Evolutionary conservation across 2,888 invertebrate species (phyloP).

Genomic region (Pinctada fucata): DNA sequence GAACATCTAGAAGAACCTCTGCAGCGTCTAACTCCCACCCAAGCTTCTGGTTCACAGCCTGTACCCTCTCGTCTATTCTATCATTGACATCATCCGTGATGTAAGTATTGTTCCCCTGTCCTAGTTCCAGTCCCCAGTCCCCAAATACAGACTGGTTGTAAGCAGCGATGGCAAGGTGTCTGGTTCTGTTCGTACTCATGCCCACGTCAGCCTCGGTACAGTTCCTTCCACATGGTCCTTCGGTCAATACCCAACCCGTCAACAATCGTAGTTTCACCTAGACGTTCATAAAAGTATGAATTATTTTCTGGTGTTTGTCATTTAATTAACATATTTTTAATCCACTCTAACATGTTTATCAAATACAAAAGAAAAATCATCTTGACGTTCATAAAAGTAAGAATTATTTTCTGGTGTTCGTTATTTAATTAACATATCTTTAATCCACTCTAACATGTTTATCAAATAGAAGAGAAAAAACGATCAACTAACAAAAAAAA

Average conservation of each 20-base stretch:
- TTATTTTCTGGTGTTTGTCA: too few species aligned
- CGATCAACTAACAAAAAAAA: too few species aligned
- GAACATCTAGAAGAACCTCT: slow-evolving; percentile 25
- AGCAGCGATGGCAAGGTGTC: slow-evolving; percentile 4
- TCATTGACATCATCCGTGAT: slow-evolving; percentile 27
- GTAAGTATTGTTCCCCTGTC: background rate
- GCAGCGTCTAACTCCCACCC: slow-evolving; percentile 54
- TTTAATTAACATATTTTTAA: too few species aligned
- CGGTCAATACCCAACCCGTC: slow-evolving; percentile 54
- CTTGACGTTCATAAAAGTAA: too few species aligned
- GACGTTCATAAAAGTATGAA: background rate
- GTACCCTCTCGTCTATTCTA: slow-evolving; percentile 37
- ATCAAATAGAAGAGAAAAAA: too few species aligned
- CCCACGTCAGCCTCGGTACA: slow-evolving; percentile 44
- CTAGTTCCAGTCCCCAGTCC: slow-evolving; percentile 41
- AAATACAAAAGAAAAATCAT: too few species aligned
- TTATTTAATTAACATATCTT: too few species aligned
- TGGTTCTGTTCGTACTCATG: slow-evolving; percentile 33
- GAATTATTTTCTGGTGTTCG: too few species aligned
- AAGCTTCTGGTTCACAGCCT: slow-evolving; percentile 43
- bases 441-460: too few species aligned
- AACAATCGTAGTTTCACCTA: slow-evolving; percentile 49
- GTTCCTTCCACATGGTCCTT: slow-evolving; percentile 53
- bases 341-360: too few species aligned
- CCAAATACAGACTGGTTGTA: slow-evolving; percentile 46